Base-by-base conservation (phyloP, 1,140 invertebrate genomes). In the Semibalanus balanoides region DNA sequence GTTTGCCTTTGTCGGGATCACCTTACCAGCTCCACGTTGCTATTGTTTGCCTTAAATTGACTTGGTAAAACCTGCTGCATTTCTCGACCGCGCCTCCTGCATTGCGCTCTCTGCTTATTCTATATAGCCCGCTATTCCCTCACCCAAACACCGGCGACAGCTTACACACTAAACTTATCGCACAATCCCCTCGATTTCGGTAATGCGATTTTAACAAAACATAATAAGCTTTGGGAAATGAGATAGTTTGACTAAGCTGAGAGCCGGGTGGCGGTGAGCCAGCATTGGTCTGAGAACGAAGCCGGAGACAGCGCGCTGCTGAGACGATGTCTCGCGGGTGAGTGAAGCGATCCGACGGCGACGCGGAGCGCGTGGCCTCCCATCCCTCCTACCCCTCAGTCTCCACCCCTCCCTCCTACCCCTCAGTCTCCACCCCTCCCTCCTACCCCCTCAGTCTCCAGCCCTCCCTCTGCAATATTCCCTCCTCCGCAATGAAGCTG, bases 181-280 rank as follows among this genome's bases (percentile, higher is more conserved):
- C 51, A 19, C 11, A 64, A 64, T 64, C 51, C 51, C 51, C 51
- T 64, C 51, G 51, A 64, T 64, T 64, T 64, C 22, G 51, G 51
- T 64, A 64, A 64, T 64, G 51, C 51, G 51, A 64, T 64, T 64
- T 64, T 64, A 64, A 64, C 51, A 64, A 64, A 64, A 64, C 51
- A 64, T 64, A 64, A 64, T 64, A 64, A 64, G 51, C 51, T 64
- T 64, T 64, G 51, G 51, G 22, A 64, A 64, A 64, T 64, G 51
- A 64, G 51, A 64, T 64, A 64, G 51, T 64, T 64, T 64, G 51
- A 64, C 51, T 64, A 64, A 64, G 51, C 51, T 64, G 51, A 22
- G 51, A 64, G 51, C 51, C 22, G 51, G 22, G 51, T 64, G 51
- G 7, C 51, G 51, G 35, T 40, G 35, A 40, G 35, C 35, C 35